phyloP scores from a whole-genome alignment of 2,113 vertebrate species.

The Rutilus rutilus region DNA sequence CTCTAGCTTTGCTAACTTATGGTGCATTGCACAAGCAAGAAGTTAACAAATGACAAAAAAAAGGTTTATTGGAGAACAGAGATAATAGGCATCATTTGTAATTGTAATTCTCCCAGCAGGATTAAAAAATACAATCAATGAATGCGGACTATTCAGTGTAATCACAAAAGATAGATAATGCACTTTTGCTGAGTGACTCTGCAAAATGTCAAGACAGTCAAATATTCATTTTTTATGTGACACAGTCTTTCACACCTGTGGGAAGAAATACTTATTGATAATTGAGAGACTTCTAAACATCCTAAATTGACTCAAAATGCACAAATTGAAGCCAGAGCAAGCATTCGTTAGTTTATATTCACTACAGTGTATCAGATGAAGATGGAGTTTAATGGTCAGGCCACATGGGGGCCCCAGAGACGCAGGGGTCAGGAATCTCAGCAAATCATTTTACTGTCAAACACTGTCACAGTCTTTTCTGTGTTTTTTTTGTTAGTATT shows the following conservation, averaged over 20 bases:
- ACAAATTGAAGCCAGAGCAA: not conserved
- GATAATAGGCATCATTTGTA: not conserved
- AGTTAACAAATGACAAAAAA: conserved; percentile 20
- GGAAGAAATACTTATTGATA: not conserved
- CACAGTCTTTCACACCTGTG: not conserved
- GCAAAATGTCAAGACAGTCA: not conserved
- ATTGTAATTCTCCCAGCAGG: conserved; percentile 25
- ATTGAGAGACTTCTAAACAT: not conserved
- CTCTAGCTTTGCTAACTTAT: conserved; percentile 8
- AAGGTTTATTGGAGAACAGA: conserved; percentile 10
- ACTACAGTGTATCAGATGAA: not conserved
- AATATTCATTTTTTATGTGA: not conserved
- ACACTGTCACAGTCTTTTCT: not conserved
- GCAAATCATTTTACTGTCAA: not conserved
- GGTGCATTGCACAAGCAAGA: conserved; percentile 1
- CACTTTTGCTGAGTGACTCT: not conserved
- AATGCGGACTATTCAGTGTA: not conserved
- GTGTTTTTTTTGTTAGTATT: not conserved
- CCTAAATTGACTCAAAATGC: not conserved
- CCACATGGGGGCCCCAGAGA: conserved; percentile 79
- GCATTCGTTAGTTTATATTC: not conserved
- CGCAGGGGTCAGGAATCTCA: conserved; percentile 48
- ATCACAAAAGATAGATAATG: not conserved
- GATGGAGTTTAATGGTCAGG: conserved; percentile 62
- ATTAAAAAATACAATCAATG: conserved; percentile 14